Base-by-base conservation (phyloP, 2,797 vertebrate genomes). In the Eptatretus atami region DNA sequence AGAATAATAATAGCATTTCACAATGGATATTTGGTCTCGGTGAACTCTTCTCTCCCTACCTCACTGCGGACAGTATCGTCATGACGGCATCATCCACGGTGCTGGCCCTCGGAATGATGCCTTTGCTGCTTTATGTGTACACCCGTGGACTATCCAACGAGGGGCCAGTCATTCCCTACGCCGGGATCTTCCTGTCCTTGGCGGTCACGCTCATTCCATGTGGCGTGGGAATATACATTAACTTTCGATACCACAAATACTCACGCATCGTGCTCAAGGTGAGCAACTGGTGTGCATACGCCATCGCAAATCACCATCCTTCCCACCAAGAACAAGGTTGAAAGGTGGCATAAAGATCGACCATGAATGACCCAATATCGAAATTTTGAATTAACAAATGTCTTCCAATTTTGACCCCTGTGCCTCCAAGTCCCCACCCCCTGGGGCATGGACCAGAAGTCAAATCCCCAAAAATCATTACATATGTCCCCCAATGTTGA, bases 71-170 rank as follows among this genome's bases (percentile, higher is more conserved):
- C 67, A 88, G 84, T 71, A 80, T 82, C 12, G 73, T 81, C 66
- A 81, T 83, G 81, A 86, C 84, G 6, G 76, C 78, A 1, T 85
- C 78, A 65, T 86, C 81, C 65, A 77, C 71, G 3, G 65, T 81
- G 52, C 65, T 68, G 25, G 80, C 80, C 12, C 68, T 80, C 69
- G 82, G 73, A 65, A 67, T 84, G 72, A 83, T 82, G 81, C 80
- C 84, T 25, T 69, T 85, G 67, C 76, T 84, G 63, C 75, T 87
- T 11, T 79, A 74, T 63, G 53, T 85, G 67, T 83, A 77, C 73
- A 73, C 66, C 25, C 69, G 73, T 69, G 79, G 77, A n/a, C 73
- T 83, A 15, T 63, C 67, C 1, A 2, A 72, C 1, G 71, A 76
- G 69, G 69, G 73, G 53, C 24, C 24, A 10, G 68, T 82, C 70